A percentile compares a stretch with the other conserved stretches of the same genome.
phyloP scores from a whole-genome alignment of 2,888 invertebrate species.

The Drymonia ruficornis region DNA sequence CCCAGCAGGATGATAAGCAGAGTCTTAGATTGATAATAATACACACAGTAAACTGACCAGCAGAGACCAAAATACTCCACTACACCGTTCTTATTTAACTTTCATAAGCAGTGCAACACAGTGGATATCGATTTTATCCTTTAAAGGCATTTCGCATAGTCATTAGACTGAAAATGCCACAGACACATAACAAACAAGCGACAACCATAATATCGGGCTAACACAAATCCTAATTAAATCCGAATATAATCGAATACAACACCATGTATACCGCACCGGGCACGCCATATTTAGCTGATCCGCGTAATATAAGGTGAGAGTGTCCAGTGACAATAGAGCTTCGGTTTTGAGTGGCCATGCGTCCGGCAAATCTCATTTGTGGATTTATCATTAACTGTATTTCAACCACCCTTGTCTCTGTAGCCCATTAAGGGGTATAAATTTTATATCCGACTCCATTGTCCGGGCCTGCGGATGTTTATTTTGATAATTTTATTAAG shows the following conservation, averaged over 20 bases:
- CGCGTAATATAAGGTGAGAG: slow-evolving; percentile 79
- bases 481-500: slow-evolving; percentile 60
- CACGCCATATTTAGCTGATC: slow-evolving; percentile 65
- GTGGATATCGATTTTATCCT: no score
- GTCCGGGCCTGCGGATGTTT: slow-evolving; percentile 72
- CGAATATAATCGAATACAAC: slow-evolving; percentile 26
- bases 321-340: slow-evolving; percentile 77
- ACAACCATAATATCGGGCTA: neutral
- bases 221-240: neutral
- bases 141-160: no score
- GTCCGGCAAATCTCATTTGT: slow-evolving; percentile 84
- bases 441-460: slow-evolving; percentile 77
- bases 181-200: no score
- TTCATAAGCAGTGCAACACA: no score
- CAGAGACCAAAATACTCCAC: no score
- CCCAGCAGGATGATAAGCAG: no score
- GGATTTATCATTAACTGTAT: slow-evolving; percentile 84
- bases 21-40: no score
- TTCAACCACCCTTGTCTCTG: slow-evolving; percentile 78
- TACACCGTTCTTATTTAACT: no score
- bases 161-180: no score
- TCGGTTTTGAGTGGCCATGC: slow-evolving; percentile 80
- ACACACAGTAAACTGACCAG: no score
- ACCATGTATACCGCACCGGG: slow-evolving; percentile 59
- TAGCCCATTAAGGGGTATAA: slow-evolving; percentile 80